A percentile compares a stretch with the other conserved stretches of the same genome.
phyloP scores from a whole-genome alignment of 2,797 vertebrate species.

The Carduelis carduelis region DNA sequence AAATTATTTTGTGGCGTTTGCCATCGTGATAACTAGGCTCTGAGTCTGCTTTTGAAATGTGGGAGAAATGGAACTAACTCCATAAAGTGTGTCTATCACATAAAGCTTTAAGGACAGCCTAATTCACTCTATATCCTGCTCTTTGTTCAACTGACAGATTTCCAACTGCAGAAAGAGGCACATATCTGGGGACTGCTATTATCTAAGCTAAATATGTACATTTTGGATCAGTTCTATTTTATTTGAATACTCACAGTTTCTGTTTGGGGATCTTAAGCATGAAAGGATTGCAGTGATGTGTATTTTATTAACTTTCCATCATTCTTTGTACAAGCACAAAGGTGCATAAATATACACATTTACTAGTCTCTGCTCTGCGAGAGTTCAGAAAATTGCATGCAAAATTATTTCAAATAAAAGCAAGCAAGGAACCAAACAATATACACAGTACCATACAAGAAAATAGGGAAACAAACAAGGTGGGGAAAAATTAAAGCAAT shows the following conservation, averaged over 20 bases:
- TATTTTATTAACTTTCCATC: constrained; percentile 27
- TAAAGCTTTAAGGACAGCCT: constrained; percentile 47
- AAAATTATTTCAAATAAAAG: constrained; percentile 43
- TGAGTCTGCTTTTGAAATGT: constrained; percentile 43
- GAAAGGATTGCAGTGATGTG: constrained; percentile 5
- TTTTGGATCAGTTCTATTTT: constrained; percentile 42
- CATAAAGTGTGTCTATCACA: constrained; percentile 38
- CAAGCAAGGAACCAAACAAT: not conserved
- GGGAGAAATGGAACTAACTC: constrained; percentile 28
- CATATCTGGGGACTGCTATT: constrained; percentile 23
- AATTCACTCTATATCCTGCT: constrained; percentile 19
- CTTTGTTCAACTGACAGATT: constrained; percentile 65
- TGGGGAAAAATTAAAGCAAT: not conserved
- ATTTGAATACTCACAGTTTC: constrained; percentile 38
- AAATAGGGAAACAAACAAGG: not conserved
- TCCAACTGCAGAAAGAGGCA: constrained; percentile 17
- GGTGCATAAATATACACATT: not conserved
- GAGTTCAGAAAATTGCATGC: not conserved
- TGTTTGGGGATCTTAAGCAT: constrained; percentile 17
- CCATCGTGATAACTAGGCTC: constrained; percentile 29
- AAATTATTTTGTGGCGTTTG: constrained; percentile 19
- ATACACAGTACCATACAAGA: not conserved
- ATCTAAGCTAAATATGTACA: constrained; percentile 51
- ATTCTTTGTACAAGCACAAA: constrained; percentile 24
- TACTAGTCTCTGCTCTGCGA: not conserved